These are phyloP conservation scores for Trachelus stipa DNA, from an alignment of 2,888 invertebrate genomes.

Conservation along the genomic window DNA sequence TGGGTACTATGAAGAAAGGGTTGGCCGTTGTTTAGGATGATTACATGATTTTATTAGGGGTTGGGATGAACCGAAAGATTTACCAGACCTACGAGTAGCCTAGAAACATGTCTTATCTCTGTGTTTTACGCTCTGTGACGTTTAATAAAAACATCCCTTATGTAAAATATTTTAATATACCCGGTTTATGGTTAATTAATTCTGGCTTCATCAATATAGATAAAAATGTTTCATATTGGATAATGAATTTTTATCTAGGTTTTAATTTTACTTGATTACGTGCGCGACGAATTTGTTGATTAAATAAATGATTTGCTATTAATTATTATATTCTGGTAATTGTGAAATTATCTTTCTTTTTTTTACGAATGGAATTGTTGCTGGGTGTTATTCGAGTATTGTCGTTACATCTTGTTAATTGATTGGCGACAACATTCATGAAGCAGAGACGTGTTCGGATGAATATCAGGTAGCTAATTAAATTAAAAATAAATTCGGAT, in stretches of 20 bases:
- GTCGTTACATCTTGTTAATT: background rate
- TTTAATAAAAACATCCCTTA: slow-evolving; percentile 37
- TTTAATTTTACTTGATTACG: too few relatives aligned
- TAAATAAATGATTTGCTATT: too few relatives aligned
- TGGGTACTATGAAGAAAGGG: background rate
- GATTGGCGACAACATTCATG: background rate
- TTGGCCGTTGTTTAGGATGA: background rate
- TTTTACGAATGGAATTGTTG: background rate
- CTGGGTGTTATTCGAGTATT: background rate
- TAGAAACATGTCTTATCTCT: slow-evolving; percentile 46
- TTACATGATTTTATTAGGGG: background rate
- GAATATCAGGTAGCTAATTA: background rate
- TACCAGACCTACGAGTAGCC: background rate
- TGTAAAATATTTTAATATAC: background rate
- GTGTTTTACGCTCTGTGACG: slow-evolving; percentile 48
- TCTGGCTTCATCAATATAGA: background rate
- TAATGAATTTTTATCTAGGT: too few relatives aligned
- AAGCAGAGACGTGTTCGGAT: background rate
- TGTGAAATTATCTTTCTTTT: too few relatives aligned
- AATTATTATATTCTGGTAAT: too few relatives aligned
- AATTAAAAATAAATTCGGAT: background rate
- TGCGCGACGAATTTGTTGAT: too few relatives aligned
- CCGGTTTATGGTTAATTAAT: background rate
- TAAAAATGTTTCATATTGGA: background rate
- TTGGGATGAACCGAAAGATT: background rate